These are phyloP conservation scores for Bombus confusus DNA, from an alignment of 1,140 invertebrate genomes.

Conservation along the genomic window DNA sequence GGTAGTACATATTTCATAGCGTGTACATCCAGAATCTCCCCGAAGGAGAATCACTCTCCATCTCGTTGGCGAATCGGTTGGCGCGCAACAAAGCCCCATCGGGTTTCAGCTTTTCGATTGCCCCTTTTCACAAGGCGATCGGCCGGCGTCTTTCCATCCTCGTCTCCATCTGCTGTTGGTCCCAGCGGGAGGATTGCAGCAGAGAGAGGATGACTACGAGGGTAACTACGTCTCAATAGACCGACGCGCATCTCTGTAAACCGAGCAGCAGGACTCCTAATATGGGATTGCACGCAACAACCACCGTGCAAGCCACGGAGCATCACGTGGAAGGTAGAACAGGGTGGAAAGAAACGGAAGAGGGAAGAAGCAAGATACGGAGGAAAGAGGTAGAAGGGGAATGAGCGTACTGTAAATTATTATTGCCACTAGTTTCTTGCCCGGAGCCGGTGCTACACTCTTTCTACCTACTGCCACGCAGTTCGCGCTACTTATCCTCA, in stretches of 20 bases:
- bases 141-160: background rate
- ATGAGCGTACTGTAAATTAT: constrained; percentile 64
- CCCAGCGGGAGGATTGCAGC: constrained; percentile 54
- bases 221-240: constrained; percentile 70
- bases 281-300: constrained; percentile 66
- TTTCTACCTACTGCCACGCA: constrained; percentile 50
- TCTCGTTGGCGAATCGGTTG: constrained; percentile 10
- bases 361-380: constrained; percentile 2
- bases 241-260: constrained; percentile 54
- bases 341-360: background rate
- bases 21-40: background rate
- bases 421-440: constrained; percentile 69
- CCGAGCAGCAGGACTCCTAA: constrained; percentile 59
- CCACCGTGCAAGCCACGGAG: constrained; percentile 42
- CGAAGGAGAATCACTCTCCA: constrained; percentile 11
- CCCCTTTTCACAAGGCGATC: background rate
- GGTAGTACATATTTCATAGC: background rate
- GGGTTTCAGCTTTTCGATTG: constrained; percentile 30
- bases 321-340: background rate
- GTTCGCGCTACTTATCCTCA: constrained; percentile 63
- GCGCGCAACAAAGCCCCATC: constrained; percentile 11
- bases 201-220: constrained; percentile 55
- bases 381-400: constrained; percentile 10
- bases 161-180: constrained; percentile 24
- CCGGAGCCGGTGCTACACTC: constrained; percentile 25